phyloP scores from a whole-genome alignment of 37 sponge, comb jelly and placozoan species.

The Beroe forskalii region DNA sequence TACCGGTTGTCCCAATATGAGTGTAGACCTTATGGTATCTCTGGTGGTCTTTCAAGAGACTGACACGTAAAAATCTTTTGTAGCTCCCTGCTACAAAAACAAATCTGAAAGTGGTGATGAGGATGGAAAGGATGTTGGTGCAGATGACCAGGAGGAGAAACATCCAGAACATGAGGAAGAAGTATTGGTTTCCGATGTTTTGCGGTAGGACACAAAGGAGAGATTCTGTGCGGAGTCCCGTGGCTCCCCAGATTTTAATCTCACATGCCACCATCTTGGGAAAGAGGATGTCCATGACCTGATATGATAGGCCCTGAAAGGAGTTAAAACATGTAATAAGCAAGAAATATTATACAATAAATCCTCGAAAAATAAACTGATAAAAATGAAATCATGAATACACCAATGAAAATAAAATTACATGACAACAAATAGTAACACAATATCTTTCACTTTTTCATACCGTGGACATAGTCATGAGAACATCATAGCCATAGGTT shows the following conservation, averaged over 20 bases:
- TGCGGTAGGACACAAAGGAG: constrained; percentile 62
- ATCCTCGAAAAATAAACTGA: too few relatives aligned
- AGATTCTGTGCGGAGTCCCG: background rate
- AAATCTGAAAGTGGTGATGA: constrained; percentile 34
- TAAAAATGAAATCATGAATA: too few relatives aligned
- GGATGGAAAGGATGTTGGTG: constrained; percentile 1
- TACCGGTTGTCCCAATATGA: constrained; percentile 32
- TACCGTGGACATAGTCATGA: constrained; percentile 24
- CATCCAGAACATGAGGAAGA: constrained; percentile 54
- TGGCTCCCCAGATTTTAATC: background rate
- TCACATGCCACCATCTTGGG: constrained; percentile 50
- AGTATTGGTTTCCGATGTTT: constrained; percentile 62
- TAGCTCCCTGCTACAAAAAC: constrained; percentile 6
- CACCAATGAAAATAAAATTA: too few relatives aligned
- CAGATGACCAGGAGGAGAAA: background rate
- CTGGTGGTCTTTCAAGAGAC: constrained; percentile 2
- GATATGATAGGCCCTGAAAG: background rate
- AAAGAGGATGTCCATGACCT: constrained; percentile 46
- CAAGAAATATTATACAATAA: too few relatives aligned
- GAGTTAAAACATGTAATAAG: too few relatives aligned
- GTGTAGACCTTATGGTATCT: constrained; percentile 27
- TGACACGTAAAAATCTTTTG: background rate
- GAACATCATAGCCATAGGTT: constrained; percentile 32
- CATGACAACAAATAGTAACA: too few relatives aligned
- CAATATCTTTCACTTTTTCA: too few relatives aligned